Conservation (phyloP, 2,888 invertebrate genomes). For the Ophraella communa region DNA sequence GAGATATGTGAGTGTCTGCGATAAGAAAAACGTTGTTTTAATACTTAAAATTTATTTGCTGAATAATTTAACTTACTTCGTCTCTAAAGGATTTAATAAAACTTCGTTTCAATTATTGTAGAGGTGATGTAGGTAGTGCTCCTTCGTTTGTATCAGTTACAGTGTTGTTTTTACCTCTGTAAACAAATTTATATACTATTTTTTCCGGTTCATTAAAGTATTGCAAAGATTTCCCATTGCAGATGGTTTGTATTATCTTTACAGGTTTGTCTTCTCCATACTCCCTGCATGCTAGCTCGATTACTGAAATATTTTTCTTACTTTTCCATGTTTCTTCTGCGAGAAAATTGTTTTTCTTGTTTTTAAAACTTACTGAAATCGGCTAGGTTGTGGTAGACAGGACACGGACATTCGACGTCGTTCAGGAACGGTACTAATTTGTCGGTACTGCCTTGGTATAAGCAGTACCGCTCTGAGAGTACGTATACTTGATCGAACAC, state of each 20-base stretch:
- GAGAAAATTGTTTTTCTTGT: no score
- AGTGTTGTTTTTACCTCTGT: conserved; percentile 24
- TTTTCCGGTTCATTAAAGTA: conserved; percentile 71
- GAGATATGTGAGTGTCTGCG: conserved; percentile 82
- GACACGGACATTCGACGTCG: conserved; percentile 79
- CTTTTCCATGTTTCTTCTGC: neutral
- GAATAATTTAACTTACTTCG: conserved; percentile 64
- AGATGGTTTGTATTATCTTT: conserved; percentile 68
- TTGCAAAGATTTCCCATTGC: conserved; percentile 72
- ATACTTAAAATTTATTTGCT: no score
- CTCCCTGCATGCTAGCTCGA: conserved; percentile 91
- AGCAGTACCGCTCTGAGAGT: conserved; percentile 82
- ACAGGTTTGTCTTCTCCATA: conserved; percentile 82
- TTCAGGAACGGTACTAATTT: conserved; percentile 80
- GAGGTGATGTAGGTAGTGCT: conserved; percentile 70
- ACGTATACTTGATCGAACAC: conserved; percentile 92
- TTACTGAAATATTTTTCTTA: conserved; percentile 66
- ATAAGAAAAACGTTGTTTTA: conserved; percentile 50
- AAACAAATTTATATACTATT: neutral
- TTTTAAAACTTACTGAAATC: conserved; percentile 86
- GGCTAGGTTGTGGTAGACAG: conserved; percentile 94
- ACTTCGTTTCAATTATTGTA: conserved; percentile 75
- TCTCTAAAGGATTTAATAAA: conserved; percentile 78
- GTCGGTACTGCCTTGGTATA: conserved; percentile 81
- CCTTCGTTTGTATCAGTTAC: no score